Evolutionary conservation across 1,140 invertebrate species (phyloP).

Genomic region (Meloidogyne chitwoodi): DNA sequence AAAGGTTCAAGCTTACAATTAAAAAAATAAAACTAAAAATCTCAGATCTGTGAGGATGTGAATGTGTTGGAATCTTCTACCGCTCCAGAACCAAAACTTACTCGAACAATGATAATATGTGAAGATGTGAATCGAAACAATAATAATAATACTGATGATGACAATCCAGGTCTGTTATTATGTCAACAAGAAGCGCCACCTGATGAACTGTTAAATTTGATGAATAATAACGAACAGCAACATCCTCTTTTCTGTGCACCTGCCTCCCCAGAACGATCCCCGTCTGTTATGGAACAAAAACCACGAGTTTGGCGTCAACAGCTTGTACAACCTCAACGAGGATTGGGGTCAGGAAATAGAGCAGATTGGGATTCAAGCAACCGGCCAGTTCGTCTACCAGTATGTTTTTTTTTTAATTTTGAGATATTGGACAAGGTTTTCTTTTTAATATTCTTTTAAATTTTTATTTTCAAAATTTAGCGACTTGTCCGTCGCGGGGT

Average conservation of each 20-base stretch:
- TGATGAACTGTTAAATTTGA: not conserved
- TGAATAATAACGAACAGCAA: not conserved
- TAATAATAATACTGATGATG: not conserved
- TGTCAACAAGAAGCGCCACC: not conserved
- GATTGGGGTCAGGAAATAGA: not conserved
- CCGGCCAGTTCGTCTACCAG: constrained; percentile 10
- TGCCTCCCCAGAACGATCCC: constrained; percentile 13
- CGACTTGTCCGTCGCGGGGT: constrained; percentile 21
- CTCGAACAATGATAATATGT: constrained; percentile 6
- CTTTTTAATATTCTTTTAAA: too few species aligned
- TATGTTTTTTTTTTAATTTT: not conserved
- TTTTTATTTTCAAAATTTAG: not conserved
- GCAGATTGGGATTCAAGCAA: not conserved
- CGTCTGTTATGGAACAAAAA: not conserved
- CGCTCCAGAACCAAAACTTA: not conserved
- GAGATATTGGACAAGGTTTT: too few species aligned
- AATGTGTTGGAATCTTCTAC: not conserved
- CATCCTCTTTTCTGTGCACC: constrained; percentile 34
- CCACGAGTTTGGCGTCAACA: constrained; percentile 19
- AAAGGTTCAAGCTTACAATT: too few species aligned
- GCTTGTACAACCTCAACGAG: not conserved
- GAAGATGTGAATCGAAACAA: constrained; percentile 12
- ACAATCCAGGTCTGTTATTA: not conserved
- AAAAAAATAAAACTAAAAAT: too few species aligned
- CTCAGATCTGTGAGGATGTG: constrained; percentile 8